Base-by-base conservation (phyloP, 2,113 vertebrate species). In the Telmatochromis sp. region DNA sequence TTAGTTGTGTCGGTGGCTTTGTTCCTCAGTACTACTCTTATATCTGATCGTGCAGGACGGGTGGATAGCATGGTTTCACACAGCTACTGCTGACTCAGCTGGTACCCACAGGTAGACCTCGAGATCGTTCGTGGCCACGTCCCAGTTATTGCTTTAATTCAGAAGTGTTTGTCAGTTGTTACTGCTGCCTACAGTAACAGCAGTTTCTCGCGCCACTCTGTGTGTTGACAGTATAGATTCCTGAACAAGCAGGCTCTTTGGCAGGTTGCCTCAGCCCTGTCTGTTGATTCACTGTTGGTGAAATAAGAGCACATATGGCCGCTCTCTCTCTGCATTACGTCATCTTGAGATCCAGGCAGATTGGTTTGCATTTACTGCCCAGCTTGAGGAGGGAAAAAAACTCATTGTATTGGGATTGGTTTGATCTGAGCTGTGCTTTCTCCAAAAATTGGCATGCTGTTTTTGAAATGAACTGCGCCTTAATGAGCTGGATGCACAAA, bases 271-370 rank as follows among this genome's bases (percentile, higher is more conserved):
- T 86, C 75, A n/a, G 80, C 87, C 73, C 86, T 90, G 90, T 93
- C 86, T 94, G 93, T 94, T 94, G 92, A 93, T 93, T 89, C 91
- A 89, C 85, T 93, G 93, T 94, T 92, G 90, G 89, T 95, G 94
- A 94, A 95, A 96, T 91, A 83, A 88, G 90, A 94, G 93, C 95
- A 65, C 92, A 93, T 93, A 92, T 95, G 94, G 92, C 88, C 55
- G 57, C 87, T 92, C 91, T 89, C 91, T 87, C 81, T 80, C 93
- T 86, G 90, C 91, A 94, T 96, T 93, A 96, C 94, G 91, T 95
- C 95, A 95, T 84, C 90, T 94, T 86, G 57, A 92, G 80, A 92
- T 92, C 86, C 82, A 86, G 90, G 91, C 87, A 86, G 83, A 92
- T 80, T 86, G 91, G 86, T 90, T 89, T 80, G 55, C 63, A 71